Evolutionary conservation across 2,888 invertebrate species (phyloP).

Genomic region (Heterodera filipjevi): DNA sequence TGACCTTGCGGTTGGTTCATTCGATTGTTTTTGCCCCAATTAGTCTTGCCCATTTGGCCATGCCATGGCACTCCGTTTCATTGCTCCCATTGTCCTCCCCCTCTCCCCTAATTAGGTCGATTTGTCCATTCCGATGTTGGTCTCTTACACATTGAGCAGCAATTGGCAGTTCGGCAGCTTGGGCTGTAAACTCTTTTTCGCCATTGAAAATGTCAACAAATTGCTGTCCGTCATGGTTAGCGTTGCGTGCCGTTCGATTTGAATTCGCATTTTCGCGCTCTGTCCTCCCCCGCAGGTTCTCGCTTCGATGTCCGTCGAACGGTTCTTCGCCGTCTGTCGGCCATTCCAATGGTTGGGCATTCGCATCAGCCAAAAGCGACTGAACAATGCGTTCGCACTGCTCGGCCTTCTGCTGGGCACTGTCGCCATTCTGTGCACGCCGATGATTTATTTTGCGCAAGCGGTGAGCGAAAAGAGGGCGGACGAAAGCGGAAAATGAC

Average conservation of each 20-base stretch:
- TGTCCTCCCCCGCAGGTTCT: neutral
- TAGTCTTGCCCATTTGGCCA: neutral
- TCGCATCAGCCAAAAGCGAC: slow-evolving; percentile 22
- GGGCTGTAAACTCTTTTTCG: slow-evolving; percentile 34
- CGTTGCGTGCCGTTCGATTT: neutral
- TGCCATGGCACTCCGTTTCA: neutral
- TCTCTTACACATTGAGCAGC: slow-evolving; percentile 12
- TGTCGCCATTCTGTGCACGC: slow-evolving; percentile 19
- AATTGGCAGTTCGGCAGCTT: slow-evolving; percentile 25
- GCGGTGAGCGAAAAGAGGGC: neutral
- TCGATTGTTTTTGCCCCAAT: neutral
- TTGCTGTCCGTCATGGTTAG: slow-evolving; percentile 21
- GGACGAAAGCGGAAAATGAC: neutral
- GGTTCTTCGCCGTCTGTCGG: slow-evolving; percentile 23
- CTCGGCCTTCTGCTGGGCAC: slow-evolving; percentile 13
- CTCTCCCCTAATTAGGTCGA: neutral
- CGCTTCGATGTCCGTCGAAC: slow-evolving; percentile 24
- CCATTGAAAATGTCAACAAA: slow-evolving; percentile 33
- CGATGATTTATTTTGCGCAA: slow-evolving; percentile 26
- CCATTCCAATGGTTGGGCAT: slow-evolving; percentile 23
- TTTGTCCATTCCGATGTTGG: slow-evolving; percentile 20
- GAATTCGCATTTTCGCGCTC: neutral
- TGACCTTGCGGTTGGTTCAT: slow-evolving; percentile 19
- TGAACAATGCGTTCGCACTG: slow-evolving; percentile 17
- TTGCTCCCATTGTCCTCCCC: neutral